A percentile compares a stretch with the other conserved stretches of the same genome.
phyloP scores from a whole-genome alignment of 2,797 vertebrate species.

The Ara ararauna region DNA sequence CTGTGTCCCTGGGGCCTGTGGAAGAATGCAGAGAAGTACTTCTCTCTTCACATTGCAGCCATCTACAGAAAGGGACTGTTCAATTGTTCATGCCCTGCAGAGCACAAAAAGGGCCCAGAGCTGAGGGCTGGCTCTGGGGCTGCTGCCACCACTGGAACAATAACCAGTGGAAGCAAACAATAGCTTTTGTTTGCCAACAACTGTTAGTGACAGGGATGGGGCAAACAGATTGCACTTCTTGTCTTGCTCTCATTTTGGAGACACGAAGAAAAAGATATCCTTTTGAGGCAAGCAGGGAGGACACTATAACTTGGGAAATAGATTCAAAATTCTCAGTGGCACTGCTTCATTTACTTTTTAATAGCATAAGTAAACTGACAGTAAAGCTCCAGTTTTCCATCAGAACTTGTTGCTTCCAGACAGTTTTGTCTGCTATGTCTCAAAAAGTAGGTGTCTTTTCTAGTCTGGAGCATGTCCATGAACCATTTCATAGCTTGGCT shows the following conservation, averaged over 20 bases:
- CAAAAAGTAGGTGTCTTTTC: neutral
- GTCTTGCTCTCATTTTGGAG: neutral
- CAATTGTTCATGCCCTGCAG: neutral
- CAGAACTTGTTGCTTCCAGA: neutral
- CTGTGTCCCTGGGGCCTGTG: neutral
- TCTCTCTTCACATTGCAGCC: neutral
- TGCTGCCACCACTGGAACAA: constrained; percentile 3
- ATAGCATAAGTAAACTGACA: neutral
- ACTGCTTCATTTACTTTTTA: neutral
- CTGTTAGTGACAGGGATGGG: neutral
- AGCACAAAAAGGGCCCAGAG: constrained; percentile 9
- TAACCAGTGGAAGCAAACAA: constrained; percentile 32
- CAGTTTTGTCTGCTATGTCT: neutral
- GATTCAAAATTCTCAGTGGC: neutral
- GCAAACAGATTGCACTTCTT: neutral
- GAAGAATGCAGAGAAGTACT: neutral
- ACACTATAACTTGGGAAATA: neutral
- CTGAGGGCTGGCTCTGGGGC: neutral
- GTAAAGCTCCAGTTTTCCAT: neutral
- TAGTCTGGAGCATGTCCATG: neutral
- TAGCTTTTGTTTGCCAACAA: constrained; percentile 21
- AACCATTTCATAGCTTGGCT: neutral
- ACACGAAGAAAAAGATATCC: neutral
- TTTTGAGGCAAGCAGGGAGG: neutral
- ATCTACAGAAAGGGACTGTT: neutral